Base-by-base conservation (phyloP, 1,140 invertebrate genomes). In the Calycopis cecrops region DNA sequence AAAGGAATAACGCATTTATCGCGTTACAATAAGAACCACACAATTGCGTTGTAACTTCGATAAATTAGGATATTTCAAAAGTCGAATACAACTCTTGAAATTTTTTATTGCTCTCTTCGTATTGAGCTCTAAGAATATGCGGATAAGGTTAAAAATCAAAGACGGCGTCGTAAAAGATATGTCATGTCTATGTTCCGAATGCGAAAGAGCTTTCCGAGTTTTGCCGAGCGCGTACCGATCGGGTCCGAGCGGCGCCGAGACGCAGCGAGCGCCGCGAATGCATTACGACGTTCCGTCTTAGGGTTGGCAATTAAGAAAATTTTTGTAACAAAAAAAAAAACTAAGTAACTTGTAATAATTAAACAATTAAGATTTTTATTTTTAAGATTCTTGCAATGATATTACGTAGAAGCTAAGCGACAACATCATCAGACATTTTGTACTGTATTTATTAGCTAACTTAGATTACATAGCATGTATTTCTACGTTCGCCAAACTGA, bases 1-100 rank as follows among this genome's bases (percentile, higher is more conserved):
- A 71, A 35, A 33, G 47, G 3, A 74, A 71, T 60, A 49, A 59
- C 7, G 61, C 55, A 64, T 56, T 61, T 76, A 71, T 4, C 0
- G 0, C 57, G 9, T 49, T 11, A n/a, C 3, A 3, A 57, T 63
- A 77, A 67, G 66, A 65, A 14, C 49, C 55, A 60, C 59, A 59
- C 62, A 57, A 51, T 66, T 58, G 44, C 55, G 59, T 58, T 47
- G 55, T 57, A 40, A 62, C 48, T 34, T 57, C 66, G 65, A 71
- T 74, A 81, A 80, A 84, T 82, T 85, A 80, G 76, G 75, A 83
- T 84, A 82, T 84, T 82, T 84, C 77, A 75, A 79, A 85, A 83
- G 71, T 81, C 78, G 73, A 85, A 79, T 70, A 73, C 70, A 71
- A 71, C 73, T 73, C 74, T 80, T 67, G 67, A 80, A 73, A 48